Evolutionary conservation across 2,113 vertebrate genomes (phyloP), one percentile per base, ranked within the genome.

Genomic region (Muntiacus reevesi): DNA sequence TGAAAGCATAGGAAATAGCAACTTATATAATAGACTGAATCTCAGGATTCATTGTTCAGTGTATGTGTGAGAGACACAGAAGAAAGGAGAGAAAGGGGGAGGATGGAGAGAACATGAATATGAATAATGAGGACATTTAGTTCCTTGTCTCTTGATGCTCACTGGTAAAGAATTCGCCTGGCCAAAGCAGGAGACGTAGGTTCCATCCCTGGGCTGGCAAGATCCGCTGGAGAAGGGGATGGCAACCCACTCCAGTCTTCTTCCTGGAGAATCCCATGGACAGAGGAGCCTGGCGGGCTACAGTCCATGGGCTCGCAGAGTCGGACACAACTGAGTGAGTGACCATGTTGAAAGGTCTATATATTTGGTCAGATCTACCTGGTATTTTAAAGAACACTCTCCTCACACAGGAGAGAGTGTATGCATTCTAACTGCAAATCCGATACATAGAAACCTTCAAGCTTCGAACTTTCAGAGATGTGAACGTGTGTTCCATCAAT

Each of bases 41-140:
- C 55, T 83, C 67, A 2, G 7, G 15, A 57, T 83, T 90, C 13
- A 40, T 10, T 76, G 19, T 57, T 59, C 3, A 14, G 4, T 14
- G 1, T 40, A 64, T 62, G 13, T 76, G 17, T 47, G 11, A 23
- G 57, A 43, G 13, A 83, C 1, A 55, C 15, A 57, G 23, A 17
- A 8, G 17, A 40, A 16, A 28, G 10, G 45, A 14, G 4, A 6
- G 1, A 12, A 19, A 7, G 1, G 11, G 21, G 8, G 1, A 85
- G 28, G 7, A 30, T 7, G 9, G 27, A 59, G 1, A 25, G 2
- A 57, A 62, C 43, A 2, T 13, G 14, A 27, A n/a, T 89, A 64
- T 81, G 6, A 89, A 59, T 27, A 28, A 67, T 36, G 30, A 84
- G 55, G 7, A 6, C 36, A 55, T 60, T 57, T 87, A 92, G 57